Conservation (phyloP, 2,113 vertebrate genomes). For the Rhombomys opimus region DNA sequence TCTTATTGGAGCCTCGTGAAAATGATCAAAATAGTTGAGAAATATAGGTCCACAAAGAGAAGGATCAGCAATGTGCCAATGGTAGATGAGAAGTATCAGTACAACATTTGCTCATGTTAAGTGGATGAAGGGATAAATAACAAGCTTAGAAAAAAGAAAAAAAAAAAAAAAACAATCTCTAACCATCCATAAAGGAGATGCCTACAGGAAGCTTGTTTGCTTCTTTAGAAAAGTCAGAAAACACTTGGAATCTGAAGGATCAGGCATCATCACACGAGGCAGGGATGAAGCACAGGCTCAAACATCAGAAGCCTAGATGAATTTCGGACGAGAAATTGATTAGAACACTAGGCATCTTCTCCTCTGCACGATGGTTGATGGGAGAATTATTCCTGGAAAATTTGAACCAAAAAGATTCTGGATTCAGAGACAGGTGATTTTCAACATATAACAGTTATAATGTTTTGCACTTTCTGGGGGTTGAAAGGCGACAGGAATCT, state of each 20-base stretch:
- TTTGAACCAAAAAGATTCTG: constrained; percentile 37
- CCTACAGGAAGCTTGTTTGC: neutral
- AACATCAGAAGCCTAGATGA: neutral
- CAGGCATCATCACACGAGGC: neutral
- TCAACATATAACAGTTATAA: neutral
- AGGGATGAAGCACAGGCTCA: neutral
- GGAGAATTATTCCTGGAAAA: constrained; percentile 19
- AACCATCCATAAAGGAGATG: neutral
- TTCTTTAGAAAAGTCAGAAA: constrained; percentile 14
- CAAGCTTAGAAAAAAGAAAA: neutral
- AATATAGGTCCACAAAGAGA: constrained; percentile 8
- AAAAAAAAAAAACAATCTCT: neutral
- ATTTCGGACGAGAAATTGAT: neutral
- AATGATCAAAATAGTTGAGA: constrained; percentile 25
- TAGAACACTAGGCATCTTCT: neutral
- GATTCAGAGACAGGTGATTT: neutral
- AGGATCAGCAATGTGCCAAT: neutral
- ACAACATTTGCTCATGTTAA: constrained; percentile 10
- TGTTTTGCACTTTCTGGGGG: neutral
- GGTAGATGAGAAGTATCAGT: neutral
- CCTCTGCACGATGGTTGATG: neutral
- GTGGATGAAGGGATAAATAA: neutral
- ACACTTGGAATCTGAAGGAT: constrained; percentile 28
- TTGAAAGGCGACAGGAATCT: neutral
- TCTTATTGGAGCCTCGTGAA: constrained; percentile 24